Conservation (phyloP, 2,113 vertebrate species). For the Neolamprologus brichardi region DNA sequence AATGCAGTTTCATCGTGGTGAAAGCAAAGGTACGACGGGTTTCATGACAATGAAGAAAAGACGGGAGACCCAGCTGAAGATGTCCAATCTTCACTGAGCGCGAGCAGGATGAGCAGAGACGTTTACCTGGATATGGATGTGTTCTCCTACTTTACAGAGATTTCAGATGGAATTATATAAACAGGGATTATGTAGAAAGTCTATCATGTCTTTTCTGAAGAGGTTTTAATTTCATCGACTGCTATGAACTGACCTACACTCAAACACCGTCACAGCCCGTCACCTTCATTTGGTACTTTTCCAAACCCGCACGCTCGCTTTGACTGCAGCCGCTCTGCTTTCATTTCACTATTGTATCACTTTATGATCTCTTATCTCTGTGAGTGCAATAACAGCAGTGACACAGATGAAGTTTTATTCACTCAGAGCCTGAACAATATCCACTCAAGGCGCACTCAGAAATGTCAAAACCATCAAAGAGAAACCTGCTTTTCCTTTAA, state of each 20-base stretch:
- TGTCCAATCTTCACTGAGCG: rapidly evolving
- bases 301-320: background rate
- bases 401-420: background rate
- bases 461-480: background rate
- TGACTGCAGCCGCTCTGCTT: background rate
- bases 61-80: rapidly evolving
- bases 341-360: background rate
- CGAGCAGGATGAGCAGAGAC: background rate
- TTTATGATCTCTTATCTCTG: background rate
- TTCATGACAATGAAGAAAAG: background rate
- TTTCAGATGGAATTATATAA: background rate
- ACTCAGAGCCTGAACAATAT: background rate
- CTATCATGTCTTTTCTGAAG: background rate
- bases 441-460: background rate
- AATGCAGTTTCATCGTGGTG: no score
- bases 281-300: background rate
- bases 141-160: background rate
- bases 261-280: rapidly evolving
- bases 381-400: background rate
- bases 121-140: background rate
- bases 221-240: background rate
- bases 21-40: no score
- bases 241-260: background rate
- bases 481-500: background rate
- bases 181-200: background rate